Percentiles rank a stretch among this genome's conserved stretches.
phyloP scores from a whole-genome alignment of 30 jellyfish, hydroid and myxozoan species.

The Calvadosia cruxmelitensis region DNA sequence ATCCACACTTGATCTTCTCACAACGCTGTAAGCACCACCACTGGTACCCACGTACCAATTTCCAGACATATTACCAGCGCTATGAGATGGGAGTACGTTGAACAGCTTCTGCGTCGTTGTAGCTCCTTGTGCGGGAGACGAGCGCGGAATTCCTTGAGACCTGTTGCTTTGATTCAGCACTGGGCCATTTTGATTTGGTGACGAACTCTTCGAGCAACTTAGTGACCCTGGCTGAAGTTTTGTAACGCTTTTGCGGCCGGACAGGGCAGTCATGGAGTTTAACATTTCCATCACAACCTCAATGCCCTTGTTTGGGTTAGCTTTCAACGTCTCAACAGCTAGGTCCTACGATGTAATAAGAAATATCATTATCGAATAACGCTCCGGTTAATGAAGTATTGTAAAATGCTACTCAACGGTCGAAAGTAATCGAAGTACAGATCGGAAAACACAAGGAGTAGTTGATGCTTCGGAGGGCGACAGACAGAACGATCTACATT shows the following conservation, averaged over 20 bases:
- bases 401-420: too few species aligned
- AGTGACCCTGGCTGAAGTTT: conserved; percentile 49
- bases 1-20: background rate
- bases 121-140: conserved; percentile 5
- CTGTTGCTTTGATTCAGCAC: background rate
- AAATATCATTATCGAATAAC: too few species aligned
- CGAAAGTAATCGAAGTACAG: too few species aligned
- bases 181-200: conserved; percentile 5
- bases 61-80: conserved; percentile 3
- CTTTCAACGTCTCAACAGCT: conserved; percentile 53
- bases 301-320: conserved; percentile 61
- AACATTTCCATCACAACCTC: conserved; percentile 67
- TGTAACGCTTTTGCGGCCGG: conserved; percentile 45
- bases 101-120: conserved; percentile 11
- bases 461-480: too few species aligned
- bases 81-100: conserved; percentile 9
- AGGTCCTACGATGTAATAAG: conserved; percentile 77
- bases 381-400: too few species aligned
- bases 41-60: background rate
- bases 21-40: background rate
- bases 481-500: too few species aligned
- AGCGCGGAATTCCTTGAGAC: conserved; percentile 1
- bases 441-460: too few species aligned
- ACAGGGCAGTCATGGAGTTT: conserved; percentile 42
- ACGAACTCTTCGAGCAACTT: conserved; percentile 23